Evolutionary conservation across 2,113 vertebrate genomes (phyloP), one percentile per base, ranked within the genome.

Genomic region (Lepisosteus oculatus): DNA sequence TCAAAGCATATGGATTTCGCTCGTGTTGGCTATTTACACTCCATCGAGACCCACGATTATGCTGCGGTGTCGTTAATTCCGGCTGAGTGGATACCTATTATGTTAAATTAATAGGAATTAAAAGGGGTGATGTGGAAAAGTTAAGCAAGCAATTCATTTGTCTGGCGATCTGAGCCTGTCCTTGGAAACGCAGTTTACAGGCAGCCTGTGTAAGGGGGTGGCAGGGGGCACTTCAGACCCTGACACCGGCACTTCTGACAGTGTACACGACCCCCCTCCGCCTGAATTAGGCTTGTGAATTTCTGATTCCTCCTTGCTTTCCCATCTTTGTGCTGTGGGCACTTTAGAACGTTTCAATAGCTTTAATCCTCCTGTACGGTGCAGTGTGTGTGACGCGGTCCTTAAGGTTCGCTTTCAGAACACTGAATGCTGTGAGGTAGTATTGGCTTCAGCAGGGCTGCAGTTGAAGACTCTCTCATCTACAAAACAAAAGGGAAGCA

Each of bases 131-230:
- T 13, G 43, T 59, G 73, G 55, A 90, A 89, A 87, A 89, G 89
- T 90, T 91, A 91, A 91, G 87, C 88, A 92, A 92, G 87, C 90
- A 90, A 88, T 92, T 91, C 89, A 91, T 92, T 91, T 90, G 88
- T 12, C 61, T 78, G 69, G 79, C 70, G 77, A 47, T 61, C 67
- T 68, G 68, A 42, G 14, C 73, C 59, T 61, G 65, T 56, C 61
- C 59, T 69, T 55, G 54, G 45, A 70, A 11, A 29, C 1, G 17
- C 47, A 15, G 8, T 62, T 13, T 8, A 12, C 55, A 17, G 0
- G 47, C 4, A 45, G 13, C 59, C 43, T 45, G 61, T 45, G 3
- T 11, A 43, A 64, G 11, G 6, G 17, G 51, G 54, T 5, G 43
- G 2, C 3, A 44, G 56, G 8, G 64, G 61, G 59, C 59, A 62